Base-by-base conservation (phyloP, 2,113 vertebrate genomes). In the Neopipo cinnamomea region DNA sequence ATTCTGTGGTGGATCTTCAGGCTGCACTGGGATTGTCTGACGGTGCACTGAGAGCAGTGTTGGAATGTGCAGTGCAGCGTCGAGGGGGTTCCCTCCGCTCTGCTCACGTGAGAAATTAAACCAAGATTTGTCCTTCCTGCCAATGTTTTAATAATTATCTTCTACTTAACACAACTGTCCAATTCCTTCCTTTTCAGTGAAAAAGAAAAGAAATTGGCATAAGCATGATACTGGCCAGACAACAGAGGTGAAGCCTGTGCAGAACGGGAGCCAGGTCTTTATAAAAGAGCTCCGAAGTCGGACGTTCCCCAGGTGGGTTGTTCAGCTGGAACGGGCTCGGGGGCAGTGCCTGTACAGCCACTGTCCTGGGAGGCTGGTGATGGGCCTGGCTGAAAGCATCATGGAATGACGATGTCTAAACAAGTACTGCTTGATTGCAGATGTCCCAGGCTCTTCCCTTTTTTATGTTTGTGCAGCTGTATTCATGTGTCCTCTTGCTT, bases 181-280 rank as follows among this genome's bases (percentile, higher is more conserved):
- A 76, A 74, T 73, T 86, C 5, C 24, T 67, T 97, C 68, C 76
- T 75, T 96, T 84, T 15, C 96, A 99, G 99, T 99, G 97, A 99
- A 99, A 98, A 99, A 99, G 98, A 99, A 99, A 98, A 99, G 99
- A 96, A 99, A 98, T 97, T 99, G 99, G 99, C 99, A 98, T 94
- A 99, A 99, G 82, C 98, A 99, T 6, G 98, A 99, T 82, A 99
- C 98, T 0, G 99, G 99, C 35, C 99, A 99, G 95, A 98, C 97
- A 6, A 98, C 98, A 4, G 99, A 99, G 8, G 98, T 99, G 70
- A 99, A 98, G 84, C 99, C 99, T 3, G 99, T 99, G 49, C 99
- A 99, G 97, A 99, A 99, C 0, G 99, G 99, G 96, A 99, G 99
- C 96, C 99, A 99, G 73, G 98, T 99, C 85, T 99, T 99, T 85